These are phyloP conservation scores for Mythimna lalbum DNA, from an alignment of 2,888 invertebrate genomes.

Conservation along the genomic window DNA sequence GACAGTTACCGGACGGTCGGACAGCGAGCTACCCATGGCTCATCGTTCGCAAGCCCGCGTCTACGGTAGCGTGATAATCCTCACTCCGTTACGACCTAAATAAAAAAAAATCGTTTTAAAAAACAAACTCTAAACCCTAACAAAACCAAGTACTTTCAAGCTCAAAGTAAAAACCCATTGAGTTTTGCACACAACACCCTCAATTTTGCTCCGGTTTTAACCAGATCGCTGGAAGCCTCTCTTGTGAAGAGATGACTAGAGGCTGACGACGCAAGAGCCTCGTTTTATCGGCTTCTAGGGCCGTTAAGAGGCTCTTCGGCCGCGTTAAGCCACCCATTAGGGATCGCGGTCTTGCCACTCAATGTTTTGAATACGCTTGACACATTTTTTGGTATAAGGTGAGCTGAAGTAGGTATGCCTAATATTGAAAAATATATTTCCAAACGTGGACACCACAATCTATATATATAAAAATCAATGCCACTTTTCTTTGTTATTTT, in stretches of 20 bases:
- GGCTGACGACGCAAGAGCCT: constrained; percentile 66
- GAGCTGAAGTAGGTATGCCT: constrained; percentile 23
- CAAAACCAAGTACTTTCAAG: constrained; percentile 17
- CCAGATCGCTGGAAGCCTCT: constrained; percentile 63
- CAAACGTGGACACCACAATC: too few relatives aligned
- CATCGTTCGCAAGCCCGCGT: too few relatives aligned
- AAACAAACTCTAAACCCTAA: constrained; percentile 22
- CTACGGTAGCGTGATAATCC: too few relatives aligned
- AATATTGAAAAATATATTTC: constrained; percentile 36
- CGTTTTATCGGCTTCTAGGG: constrained; percentile 65
- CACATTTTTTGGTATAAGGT: constrained; percentile 63
- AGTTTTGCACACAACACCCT: constrained; percentile 62
- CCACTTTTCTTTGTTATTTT: too few relatives aligned
- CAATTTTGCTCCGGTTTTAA: constrained; percentile 60
- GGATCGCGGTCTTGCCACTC: constrained; percentile 60
- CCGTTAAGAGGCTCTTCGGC: constrained; percentile 54
- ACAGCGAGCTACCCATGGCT: too few relatives aligned
- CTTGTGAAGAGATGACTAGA: constrained; percentile 57
- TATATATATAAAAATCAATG: too few relatives aligned
- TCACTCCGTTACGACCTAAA: not conserved
- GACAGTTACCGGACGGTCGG: too few relatives aligned
- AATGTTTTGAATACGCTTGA: constrained; percentile 63
- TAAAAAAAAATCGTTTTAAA: not conserved
- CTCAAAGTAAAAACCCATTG: constrained; percentile 46
- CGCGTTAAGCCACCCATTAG: constrained; percentile 68